Evolutionary conservation across 2,888 invertebrate species (phyloP), one percentile per base, ranked within the genome.

Genomic region (Tetropium fuscum): DNA sequence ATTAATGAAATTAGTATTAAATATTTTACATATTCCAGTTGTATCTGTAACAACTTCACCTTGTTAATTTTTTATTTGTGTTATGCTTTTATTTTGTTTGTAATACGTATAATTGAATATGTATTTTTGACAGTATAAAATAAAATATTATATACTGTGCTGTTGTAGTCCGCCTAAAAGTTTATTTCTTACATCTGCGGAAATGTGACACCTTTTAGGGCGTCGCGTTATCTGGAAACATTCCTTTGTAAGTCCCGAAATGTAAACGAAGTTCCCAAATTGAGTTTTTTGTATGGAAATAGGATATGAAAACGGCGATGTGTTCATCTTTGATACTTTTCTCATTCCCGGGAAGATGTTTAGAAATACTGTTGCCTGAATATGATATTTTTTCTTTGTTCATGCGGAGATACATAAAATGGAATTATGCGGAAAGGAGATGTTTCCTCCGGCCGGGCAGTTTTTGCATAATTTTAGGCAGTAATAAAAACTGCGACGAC

Each of bases 251-350:
- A 34, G 47, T 47, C 13, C 27, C 11, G 40, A 38, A 40, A 40
- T 38, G 49, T 51, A 51, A 60, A 51, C 38, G 47, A 32, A 49
- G 47, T 22, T 51, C 49, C 41, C 43, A 61, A 61, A 56, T 61
- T 57, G 60, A 53, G 53, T 53, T 60, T 60, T 53, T 53, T 61
- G 40, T 61, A 61, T 56, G 60, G 57, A 53, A 61, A 61, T 61
- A 41, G 60, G 57, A 61, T 57, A 57, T 47, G 44, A 57, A 48
- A 56, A 57, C 49, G 41, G 53, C 57, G 53, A 44, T 57, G 53
- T 57, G 56, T 61, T 61, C 60, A 51, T 51, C 38, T 51, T 40
- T 51, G 49, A 40, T 51, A 18, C 40, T 22, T 36, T 11, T 51
- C 27, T 38, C 38, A 19, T 38, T 19, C 13, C 2, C 8, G 18